A percentile compares a stretch with the other conserved stretches of the same genome.
Evolutionary conservation across 2,888 invertebrate genomes (phyloP).

Genomic region (Geophilus truncorum): DNA sequence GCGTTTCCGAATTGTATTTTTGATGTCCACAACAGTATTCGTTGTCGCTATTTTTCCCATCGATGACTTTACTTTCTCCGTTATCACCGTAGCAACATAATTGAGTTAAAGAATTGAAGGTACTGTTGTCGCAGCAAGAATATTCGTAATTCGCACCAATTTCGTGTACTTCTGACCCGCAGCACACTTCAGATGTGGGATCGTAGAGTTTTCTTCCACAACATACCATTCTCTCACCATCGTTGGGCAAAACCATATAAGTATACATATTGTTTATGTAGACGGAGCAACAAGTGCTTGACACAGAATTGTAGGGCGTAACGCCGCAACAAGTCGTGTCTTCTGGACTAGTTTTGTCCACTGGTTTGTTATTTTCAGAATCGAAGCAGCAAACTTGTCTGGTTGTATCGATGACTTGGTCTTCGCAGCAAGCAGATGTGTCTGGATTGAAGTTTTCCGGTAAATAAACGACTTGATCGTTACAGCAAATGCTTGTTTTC

Average conservation of each 20-base stretch:
- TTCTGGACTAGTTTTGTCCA: not conserved
- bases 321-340: not conserved
- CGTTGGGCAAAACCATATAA: not conserved
- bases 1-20: not conserved
- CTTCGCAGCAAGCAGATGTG: no score
- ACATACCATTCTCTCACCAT: not conserved
- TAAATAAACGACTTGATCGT: no score
- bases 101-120: not conserved
- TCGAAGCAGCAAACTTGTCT: no score
- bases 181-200: not conserved
- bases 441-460: no score
- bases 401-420: no score
- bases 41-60: not conserved
- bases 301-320: not conserved
- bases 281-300: not conserved
- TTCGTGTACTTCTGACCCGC: no score
- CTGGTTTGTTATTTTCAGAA: no score
- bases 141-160: not conserved
- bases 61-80: not conserved
- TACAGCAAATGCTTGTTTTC: no score
- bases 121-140: not conserved
- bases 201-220: not conserved
- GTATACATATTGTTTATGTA: not conserved
- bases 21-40: not conserved
- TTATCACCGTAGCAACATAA: not conserved